Evolutionary conservation across 2,797 vertebrate genomes (phyloP).

Genomic region (Poeciliopsis gracilis): DNA sequence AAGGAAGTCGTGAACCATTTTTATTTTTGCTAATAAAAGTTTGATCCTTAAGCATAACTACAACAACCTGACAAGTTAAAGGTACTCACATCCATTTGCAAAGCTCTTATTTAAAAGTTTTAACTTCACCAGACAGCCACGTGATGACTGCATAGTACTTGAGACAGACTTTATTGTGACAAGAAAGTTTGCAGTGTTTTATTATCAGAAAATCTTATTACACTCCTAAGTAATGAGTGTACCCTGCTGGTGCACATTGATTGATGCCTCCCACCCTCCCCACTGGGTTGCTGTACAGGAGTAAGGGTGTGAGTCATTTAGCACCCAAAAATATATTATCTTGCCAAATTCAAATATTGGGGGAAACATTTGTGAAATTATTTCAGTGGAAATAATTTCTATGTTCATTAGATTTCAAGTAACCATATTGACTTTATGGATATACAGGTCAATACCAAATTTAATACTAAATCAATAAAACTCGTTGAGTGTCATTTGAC

Average conservation of each 20-base stretch:
- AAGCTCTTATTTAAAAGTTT: not conserved
- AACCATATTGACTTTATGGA: slow-evolving; percentile 1
- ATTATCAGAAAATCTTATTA: not conserved
- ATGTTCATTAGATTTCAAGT: slow-evolving; percentile 8
- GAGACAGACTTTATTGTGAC: not conserved
- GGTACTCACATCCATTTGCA: not conserved
- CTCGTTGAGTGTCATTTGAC: slow-evolving; percentile 14
- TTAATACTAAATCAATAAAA: slow-evolving; percentile 9
- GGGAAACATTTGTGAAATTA: not conserved
- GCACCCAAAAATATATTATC: not conserved
- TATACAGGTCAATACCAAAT: slow-evolving; percentile 2
- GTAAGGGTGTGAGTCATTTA: not conserved
- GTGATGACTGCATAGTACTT: not conserved
- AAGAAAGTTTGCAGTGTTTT: not conserved
- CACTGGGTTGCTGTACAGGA: not conserved
- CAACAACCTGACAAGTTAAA: not conserved
- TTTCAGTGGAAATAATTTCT: not conserved
- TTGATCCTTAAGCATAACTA: not conserved
- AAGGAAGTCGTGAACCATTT: not conserved
- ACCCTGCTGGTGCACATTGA: not conserved
- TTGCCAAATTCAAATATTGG: not conserved
- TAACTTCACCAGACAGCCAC: not conserved
- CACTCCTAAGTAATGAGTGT: not conserved
- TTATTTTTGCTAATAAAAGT: not conserved
- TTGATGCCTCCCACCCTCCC: not conserved